Percentiles rank a stretch among this genome's conserved stretches.
Evolutionary conservation across 2,888 invertebrate species (phyloP).

Genomic region (Caradrina kadenii): DNA sequence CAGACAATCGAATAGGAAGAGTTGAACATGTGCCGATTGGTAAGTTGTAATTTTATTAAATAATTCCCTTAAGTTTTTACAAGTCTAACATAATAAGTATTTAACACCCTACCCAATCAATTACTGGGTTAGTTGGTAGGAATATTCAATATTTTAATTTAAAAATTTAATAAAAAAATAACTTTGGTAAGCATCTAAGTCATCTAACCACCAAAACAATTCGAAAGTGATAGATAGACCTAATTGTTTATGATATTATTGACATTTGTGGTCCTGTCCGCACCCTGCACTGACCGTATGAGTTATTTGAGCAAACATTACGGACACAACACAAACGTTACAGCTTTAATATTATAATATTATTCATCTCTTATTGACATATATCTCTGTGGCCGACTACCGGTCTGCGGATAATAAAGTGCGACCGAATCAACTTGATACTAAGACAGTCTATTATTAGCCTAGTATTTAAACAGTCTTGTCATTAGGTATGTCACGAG

Average conservation of each 20-base stretch:
- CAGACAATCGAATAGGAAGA: slow-evolving; percentile 72
- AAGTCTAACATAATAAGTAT: too few species aligned
- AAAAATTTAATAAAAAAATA: too few species aligned
- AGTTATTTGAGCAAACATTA: slow-evolving; percentile 76
- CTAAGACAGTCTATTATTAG: too few species aligned
- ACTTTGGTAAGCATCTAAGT: too few species aligned
- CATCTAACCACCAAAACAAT: too few species aligned
- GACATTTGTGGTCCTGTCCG: slow-evolving; percentile 54
- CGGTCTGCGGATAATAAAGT: slow-evolving; percentile 38
- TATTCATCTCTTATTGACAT: slow-evolving; percentile 65
- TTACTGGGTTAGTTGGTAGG: too few species aligned
- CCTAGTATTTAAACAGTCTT: neutral
- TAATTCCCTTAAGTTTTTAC: neutral
- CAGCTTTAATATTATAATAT: slow-evolving; percentile 55
- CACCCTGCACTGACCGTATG: slow-evolving; percentile 71
- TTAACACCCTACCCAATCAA: too few species aligned
- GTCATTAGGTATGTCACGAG: neutral
- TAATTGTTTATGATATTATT: slow-evolving; percentile 53
- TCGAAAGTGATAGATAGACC: neutral
- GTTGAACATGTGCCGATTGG: slow-evolving; percentile 72
- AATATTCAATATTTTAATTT: too few species aligned
- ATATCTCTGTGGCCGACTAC: slow-evolving; percentile 43
- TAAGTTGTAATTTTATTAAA: slow-evolving; percentile 29
- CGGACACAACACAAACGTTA: slow-evolving; percentile 58
- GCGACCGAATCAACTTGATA: slow-evolving; percentile 50